Conservation (phyloP, 2,888 invertebrate species). For the Ormyrus labotus region DNA sequence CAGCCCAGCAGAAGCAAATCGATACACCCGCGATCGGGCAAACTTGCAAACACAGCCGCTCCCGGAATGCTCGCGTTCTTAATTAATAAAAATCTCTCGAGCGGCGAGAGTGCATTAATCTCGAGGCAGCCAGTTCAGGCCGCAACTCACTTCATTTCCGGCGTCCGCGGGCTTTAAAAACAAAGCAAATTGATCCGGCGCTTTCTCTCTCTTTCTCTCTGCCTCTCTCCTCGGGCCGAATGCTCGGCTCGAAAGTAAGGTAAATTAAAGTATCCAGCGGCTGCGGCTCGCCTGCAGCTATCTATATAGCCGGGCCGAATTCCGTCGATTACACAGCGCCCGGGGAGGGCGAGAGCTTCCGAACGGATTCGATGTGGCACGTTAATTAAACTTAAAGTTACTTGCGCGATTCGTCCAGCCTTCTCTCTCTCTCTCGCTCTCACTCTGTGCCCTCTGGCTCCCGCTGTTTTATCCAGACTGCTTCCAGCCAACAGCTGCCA, state of each 20-base stretch:
- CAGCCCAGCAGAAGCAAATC: no score
- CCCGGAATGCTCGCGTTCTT: not conserved
- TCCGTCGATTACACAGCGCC: constrained; percentile 26
- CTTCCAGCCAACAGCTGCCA: constrained; percentile 63
- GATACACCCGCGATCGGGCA: no score
- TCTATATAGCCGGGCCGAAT: not conserved
- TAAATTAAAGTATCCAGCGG: constrained; percentile 53
- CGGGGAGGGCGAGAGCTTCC: constrained; percentile 34
- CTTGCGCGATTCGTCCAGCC: constrained; percentile 61
- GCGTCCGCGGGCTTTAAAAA: constrained; percentile 39
- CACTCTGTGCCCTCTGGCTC: not conserved
- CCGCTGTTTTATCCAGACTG: no score
- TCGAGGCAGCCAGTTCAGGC: not conserved
- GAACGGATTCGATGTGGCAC: constrained; percentile 68
- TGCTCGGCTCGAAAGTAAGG: constrained; percentile 42
- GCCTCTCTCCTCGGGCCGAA: not conserved
- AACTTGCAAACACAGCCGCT: no score
- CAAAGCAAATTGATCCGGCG: constrained; percentile 32
- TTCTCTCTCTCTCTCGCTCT: no score
- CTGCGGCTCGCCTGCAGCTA: not conserved
- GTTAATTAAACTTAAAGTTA: constrained; percentile 72
- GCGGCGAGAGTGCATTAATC: constrained; percentile 23
- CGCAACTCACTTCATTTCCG: constrained; percentile 32
- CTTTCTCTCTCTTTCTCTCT: no score
- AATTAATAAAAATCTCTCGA: constrained; percentile 36